These are phyloP conservation scores for Chamaetylas fuelleborni DNA, from an alignment of 2,113 vertebrate species.

Conservation along the genomic window DNA sequence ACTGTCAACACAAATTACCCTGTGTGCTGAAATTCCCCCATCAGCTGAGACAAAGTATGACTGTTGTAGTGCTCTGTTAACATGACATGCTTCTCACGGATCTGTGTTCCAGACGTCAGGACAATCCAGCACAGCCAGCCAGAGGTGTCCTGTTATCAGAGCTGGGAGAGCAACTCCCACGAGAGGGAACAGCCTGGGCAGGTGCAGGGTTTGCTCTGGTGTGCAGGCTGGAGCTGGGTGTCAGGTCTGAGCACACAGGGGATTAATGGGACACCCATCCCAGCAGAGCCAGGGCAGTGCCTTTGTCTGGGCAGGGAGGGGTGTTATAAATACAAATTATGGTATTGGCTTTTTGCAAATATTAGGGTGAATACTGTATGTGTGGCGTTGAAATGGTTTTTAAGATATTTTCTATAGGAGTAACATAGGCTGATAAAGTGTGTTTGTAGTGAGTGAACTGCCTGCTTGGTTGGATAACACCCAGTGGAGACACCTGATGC, in stretches of 20 bases:
- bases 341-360: too few relatives aligned
- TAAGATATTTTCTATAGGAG: too few relatives aligned
- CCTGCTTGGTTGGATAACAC: too few relatives aligned
- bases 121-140: background rate
- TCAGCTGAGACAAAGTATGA: conserved; percentile 17
- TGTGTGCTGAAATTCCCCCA: conserved; percentile 12
- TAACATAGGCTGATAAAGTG: too few relatives aligned
- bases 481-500: too few relatives aligned
- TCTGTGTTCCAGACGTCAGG: background rate
- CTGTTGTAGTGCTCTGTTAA: conserved; percentile 6
- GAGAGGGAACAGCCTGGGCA: background rate
- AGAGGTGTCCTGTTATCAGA: background rate
- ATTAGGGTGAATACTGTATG: too few relatives aligned
- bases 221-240: background rate
- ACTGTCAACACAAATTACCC: conserved; percentile 43
- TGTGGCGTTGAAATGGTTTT: too few relatives aligned
- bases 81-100: background rate
- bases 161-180: background rate
- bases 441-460: too few relatives aligned
- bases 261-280: background rate
- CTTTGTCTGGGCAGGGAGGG: background rate
- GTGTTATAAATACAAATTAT: too few relatives aligned
- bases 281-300: too few relatives aligned
- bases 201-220: background rate
- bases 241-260: background rate